Percentiles rank a stretch among this genome's conserved stretches.
Conservation (phyloP, 2,888 invertebrate species). For the Cephus rjabovi region DNA sequence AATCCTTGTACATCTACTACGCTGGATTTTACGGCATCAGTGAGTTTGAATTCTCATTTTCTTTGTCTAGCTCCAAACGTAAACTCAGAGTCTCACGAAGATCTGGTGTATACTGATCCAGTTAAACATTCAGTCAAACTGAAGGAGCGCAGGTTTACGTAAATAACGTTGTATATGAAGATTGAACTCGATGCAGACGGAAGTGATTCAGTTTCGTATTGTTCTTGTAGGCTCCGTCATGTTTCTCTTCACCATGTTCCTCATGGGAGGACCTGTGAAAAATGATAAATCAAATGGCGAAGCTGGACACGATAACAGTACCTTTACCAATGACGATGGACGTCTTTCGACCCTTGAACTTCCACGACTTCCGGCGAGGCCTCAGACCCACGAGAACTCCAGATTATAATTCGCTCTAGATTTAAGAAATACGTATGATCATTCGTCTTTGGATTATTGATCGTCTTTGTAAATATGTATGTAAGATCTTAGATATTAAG, state of each 20-base stretch:
- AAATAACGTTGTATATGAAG: background rate
- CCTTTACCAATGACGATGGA: conserved; percentile 70
- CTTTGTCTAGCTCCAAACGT: background rate
- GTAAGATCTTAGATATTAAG: background rate
- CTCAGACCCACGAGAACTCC: conserved; percentile 48
- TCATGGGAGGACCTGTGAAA: conserved; percentile 77
- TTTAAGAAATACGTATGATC: background rate
- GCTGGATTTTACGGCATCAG: conserved; percentile 89
- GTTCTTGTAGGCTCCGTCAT: conserved; percentile 78
- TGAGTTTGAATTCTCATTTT: conserved; percentile 67
- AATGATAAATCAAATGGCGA: conserved; percentile 53
- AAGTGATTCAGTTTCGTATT: background rate
- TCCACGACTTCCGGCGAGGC: conserved; percentile 52
- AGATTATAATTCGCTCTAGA: conserved; percentile 37
- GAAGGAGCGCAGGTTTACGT: background rate
- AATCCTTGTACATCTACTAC: conserved; percentile 88
- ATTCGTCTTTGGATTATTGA: no score
- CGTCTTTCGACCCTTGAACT: conserved; percentile 53
- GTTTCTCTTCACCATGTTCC: conserved; percentile 83
- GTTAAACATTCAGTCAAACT: background rate
- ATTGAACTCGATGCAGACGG: background rate
- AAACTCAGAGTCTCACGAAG: background rate
- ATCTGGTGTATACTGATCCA: background rate
- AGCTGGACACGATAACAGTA: conserved; percentile 70
- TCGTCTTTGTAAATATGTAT: background rate